Evolutionary conservation across 2,888 invertebrate species (phyloP), one percentile per base, ranked within the genome.

Genomic region (Protodeltote pygarga): DNA sequence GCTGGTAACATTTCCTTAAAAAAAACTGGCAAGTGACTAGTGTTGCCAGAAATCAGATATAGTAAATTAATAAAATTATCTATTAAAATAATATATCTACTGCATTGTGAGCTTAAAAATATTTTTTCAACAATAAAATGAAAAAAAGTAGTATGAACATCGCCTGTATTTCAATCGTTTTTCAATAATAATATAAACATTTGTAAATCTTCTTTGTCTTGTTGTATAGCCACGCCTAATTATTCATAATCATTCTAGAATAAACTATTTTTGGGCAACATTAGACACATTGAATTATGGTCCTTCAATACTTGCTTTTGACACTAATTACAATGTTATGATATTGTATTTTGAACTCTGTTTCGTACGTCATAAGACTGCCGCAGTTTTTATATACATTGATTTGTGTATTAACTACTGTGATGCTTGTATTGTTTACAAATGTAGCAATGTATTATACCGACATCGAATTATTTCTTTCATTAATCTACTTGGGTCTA

Each of bases 1-100:
- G 54, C 52, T 59, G 50, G 62, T 45, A 54, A 63, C 64, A 70
- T 63, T 57, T 61, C 41, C 34, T 44, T 57, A 62, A 13, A 31
- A 20, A 42, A 44, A 42, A 34, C 52, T 46, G 37, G 40, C 59
- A 59, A 53, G 25, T 60, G 32, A 48, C 58, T 59, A 63, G 57
- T 64, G 67, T 61, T 58, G 58, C 48, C 54, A 60, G 38, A 60
- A 60, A 53, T 53, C 48, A 48, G 24, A 38, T 27, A 32, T 10
- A 5, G 2, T 13, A 25, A 6, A n/a, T n/a, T n/a, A 59, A 52
- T 29, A 8, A 46, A 38, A 41, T 37, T 47, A 20, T 53, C 47
- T 24, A 27, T 53, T 33, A 41, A 40, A 31, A 34, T 28, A n/a
- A n/a, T n/a, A n/a, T n/a, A n/a, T n/a, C n/a, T n/a, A 40, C 60